Evolutionary conservation across 2,797 vertebrate species (phyloP), one percentile per base, ranked within the genome.

Genomic region (Danionella dracula): DNA sequence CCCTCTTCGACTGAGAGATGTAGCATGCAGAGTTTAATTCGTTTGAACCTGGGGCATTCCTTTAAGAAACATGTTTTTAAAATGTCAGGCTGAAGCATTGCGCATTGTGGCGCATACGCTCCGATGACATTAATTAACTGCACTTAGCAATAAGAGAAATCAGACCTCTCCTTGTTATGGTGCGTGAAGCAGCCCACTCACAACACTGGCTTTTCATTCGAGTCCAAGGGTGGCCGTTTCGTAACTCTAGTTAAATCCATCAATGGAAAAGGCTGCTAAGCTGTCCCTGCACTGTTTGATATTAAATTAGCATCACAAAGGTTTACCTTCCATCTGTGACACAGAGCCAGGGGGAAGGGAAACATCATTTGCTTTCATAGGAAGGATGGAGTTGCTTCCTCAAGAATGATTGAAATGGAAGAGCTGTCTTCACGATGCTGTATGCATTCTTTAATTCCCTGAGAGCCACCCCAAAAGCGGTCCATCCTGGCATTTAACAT

Each of bases 291-390:
- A 84, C 86, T 85, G 86, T 88, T 85, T 89, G 87, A 89, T 89
- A 88, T 89, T 84, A 83, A 85, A 90, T 90, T 90, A 88, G 85
- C 89, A 89, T 90, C 86, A 90, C 87, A 90, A 89, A 89, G 86
- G 85, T 82, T 86, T 87, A 86, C 85, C 84, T 82, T 84, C 87
- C 86, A 86, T 89, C 89, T 86, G 87, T 87, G 87, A 88, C 83
- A 87, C 73, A 72, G 79, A 73, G 70, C 74, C 8, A 21, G 72
- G 70, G 71, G 17, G 12, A 56, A 27, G 21, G 29, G 64, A 41
- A 57, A 66, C 78, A 83, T 80, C 79, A 80, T 84, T 85, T 79
- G 82, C 83, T 79, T 82, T 82, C 78, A 76, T 72, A 72, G 76
- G 69, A 75, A 11, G 27, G 80, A 76, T 79, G 78, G 79, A 78